A percentile compares a stretch with the other conserved stretches of the same genome.
These are phyloP conservation scores for Burhinus bistriatus DNA, from an alignment of 2,113 vertebrate genomes.

Conservation along the genomic window DNA sequence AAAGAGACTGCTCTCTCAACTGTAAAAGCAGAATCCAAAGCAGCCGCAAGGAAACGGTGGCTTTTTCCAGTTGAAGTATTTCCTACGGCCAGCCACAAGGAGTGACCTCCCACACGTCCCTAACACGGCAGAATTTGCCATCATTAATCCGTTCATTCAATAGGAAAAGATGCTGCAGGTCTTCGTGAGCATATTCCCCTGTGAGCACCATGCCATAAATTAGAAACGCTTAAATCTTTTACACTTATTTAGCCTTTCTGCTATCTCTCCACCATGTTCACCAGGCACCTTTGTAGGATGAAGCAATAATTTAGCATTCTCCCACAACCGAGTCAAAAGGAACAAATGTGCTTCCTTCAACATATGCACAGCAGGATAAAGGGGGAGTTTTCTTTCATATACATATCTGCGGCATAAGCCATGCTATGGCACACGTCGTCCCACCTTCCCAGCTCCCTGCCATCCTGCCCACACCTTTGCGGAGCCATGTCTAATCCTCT, in stretches of 20 bases:
- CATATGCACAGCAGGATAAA: not conserved
- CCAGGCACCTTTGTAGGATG: not conserved
- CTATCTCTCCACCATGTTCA: not conserved
- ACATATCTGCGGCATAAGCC: not conserved
- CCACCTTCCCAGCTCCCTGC: not conserved
- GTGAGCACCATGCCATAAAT: not conserved
- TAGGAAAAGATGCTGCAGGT: conserved; percentile 15
- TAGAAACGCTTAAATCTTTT: conserved; percentile 32
- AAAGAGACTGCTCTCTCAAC: conserved; percentile 25
- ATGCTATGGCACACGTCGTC: not conserved
- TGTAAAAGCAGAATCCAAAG: conserved; percentile 43
- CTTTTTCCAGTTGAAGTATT: conserved; percentile 47
- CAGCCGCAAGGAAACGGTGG: conserved; percentile 28
- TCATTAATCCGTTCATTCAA: not conserved
- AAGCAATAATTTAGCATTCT: not conserved
- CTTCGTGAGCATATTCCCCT: not conserved
- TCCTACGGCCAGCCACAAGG: not conserved
- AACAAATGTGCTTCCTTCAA: not conserved
- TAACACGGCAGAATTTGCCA: not conserved
- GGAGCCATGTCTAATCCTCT: not conserved
- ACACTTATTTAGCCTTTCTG: conserved; percentile 37
- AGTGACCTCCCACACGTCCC: not conserved
- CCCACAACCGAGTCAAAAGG: not conserved
- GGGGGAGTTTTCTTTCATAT: not conserved
- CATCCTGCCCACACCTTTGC: not conserved